phyloP scores from a whole-genome alignment of 2,888 invertebrate species.

The Drosophila mimica region DNA sequence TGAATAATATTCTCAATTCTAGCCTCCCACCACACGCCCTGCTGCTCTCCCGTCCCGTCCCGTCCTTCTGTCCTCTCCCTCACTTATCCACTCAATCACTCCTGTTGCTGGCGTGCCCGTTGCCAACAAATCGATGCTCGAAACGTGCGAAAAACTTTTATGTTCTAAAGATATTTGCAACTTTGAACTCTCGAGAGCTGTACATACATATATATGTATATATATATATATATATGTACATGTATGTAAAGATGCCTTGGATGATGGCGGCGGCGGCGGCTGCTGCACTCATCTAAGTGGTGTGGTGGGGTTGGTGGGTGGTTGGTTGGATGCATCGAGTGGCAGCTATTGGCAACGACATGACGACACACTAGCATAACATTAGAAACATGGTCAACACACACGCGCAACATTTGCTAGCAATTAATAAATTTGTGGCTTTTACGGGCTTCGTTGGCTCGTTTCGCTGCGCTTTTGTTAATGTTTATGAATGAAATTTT shows the following conservation, averaged over 20 bases:
- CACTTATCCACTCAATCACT: slow-evolving; percentile 10
- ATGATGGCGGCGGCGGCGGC: not conserved
- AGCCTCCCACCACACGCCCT: not conserved
- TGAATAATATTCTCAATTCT: slow-evolving; percentile 62
- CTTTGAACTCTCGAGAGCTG: slow-evolving; percentile 71
- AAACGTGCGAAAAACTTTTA: slow-evolving; percentile 78
- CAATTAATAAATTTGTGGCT: slow-evolving; percentile 69
- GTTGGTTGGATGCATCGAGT: slow-evolving; percentile 11
- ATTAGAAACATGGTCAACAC: slow-evolving; percentile 47
- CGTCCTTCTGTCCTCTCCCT: not conserved
- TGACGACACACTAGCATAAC: slow-evolving; percentile 48
- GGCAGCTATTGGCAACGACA: slow-evolving; percentile 32
- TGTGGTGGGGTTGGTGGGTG: not conserved
- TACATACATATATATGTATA: not conserved
- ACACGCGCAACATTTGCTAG: slow-evolving; percentile 72
- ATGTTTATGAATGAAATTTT: slow-evolving; percentile 76
- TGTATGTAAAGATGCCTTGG: slow-evolving; percentile 12
- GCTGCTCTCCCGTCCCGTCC: not conserved
- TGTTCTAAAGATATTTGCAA: slow-evolving; percentile 69
- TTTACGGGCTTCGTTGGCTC: slow-evolving; percentile 8
- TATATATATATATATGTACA: not conserved
- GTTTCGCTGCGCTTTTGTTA: slow-evolving; percentile 35
- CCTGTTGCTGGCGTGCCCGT: slow-evolving; percentile 5
- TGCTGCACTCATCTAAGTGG: not conserved
- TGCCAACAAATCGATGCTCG: slow-evolving; percentile 33